phyloP scores from a whole-genome alignment of 2,113 vertebrate species.

The Penelope pileata region DNA sequence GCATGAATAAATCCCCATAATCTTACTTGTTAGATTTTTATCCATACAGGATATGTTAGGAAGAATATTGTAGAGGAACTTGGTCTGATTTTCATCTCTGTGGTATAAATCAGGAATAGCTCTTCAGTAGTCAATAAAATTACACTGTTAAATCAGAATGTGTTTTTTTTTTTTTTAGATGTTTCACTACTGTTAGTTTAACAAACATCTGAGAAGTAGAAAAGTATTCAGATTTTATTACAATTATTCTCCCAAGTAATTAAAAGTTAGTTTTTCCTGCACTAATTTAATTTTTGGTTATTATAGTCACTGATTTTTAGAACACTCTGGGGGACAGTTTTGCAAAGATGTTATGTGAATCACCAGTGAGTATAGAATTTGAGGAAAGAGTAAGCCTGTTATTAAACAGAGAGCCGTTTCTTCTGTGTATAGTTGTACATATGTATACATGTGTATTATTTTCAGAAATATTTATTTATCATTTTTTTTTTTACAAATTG shows the following conservation, averaged over 20 bases:
- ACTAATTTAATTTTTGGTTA: constrained; percentile 18
- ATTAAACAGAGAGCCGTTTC: background rate
- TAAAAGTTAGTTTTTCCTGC: background rate
- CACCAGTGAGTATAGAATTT: background rate
- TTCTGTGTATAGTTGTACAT: background rate
- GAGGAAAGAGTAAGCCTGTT: background rate
- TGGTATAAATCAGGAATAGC: constrained; percentile 42
- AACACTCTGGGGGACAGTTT: background rate
- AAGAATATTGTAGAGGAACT: constrained; percentile 14
- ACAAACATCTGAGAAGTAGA: background rate
- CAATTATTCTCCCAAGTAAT: background rate
- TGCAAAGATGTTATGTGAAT: background rate
- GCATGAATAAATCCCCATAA: constrained; percentile 4
- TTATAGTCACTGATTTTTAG: constrained; percentile 6
- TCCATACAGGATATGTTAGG: background rate
- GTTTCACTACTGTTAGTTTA: background rate
- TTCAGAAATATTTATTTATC: background rate
- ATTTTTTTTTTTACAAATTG: background rate
- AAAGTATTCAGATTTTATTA: constrained; percentile 28
- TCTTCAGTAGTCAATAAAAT: constrained; percentile 39
- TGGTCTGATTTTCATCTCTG: constrained; percentile 48
- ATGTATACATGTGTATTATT: background rate
- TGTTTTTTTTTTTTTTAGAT: background rate
- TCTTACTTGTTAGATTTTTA: constrained; percentile 37
- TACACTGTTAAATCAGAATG: constrained; percentile 14